These are phyloP conservation scores for Pandemis cinnamomeana DNA, from an alignment of 2,888 invertebrate species.

Conservation along the genomic window DNA sequence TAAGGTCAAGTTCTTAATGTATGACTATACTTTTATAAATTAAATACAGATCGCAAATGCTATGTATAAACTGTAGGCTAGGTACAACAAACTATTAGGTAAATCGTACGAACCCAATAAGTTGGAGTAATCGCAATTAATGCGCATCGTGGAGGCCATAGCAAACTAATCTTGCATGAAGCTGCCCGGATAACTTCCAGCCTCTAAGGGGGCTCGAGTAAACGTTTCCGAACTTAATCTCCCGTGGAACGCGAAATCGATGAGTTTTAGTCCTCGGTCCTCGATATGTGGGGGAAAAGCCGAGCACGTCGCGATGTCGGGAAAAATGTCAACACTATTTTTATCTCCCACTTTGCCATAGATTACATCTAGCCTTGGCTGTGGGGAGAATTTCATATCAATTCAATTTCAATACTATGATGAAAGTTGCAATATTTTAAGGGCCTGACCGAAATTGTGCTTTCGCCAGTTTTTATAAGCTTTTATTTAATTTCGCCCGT, in stretches of 20 bases:
- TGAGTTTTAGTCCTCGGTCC: conserved; percentile 56
- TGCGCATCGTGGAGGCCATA: conserved; percentile 42
- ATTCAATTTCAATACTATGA: neutral
- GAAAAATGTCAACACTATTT: conserved; percentile 73
- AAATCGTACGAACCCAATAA: conserved; percentile 24
- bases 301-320: conserved; percentile 45
- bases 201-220: conserved; percentile 55
- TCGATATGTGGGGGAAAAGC: conserved; percentile 52
- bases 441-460: no score
- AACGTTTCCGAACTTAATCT: conserved; percentile 71
- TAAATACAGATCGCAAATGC: neutral
- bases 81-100: conserved; percentile 22
- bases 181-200: conserved; percentile 50
- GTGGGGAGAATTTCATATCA: conserved; percentile 3
- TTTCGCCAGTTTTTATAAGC: no score
- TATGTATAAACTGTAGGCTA: neutral
- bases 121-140: conserved; percentile 30
- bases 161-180: conserved; percentile 63
- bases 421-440: neutral
- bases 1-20: conserved; percentile 1
- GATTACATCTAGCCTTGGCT: conserved; percentile 25
- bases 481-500: no score
- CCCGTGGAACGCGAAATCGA: conserved; percentile 71
- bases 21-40: neutral
- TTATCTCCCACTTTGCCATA: conserved; percentile 44